Evolutionary conservation across 2,888 invertebrate species (phyloP).

Genomic region (Drosophila pseudotakahashii): DNA sequence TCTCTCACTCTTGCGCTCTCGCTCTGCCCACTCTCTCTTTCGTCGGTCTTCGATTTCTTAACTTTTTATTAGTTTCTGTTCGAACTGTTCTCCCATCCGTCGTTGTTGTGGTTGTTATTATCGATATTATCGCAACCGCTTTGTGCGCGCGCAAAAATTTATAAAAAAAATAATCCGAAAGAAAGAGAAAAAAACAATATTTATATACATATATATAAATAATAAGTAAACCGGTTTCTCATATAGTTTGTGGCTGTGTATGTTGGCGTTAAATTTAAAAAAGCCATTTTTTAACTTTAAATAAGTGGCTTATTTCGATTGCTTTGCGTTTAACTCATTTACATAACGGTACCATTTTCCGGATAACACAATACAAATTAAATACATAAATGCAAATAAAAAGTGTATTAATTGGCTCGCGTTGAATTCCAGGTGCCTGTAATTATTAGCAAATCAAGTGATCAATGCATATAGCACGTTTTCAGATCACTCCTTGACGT

Average conservation of each 20-base stretch:
- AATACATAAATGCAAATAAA: background rate
- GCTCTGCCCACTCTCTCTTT: slow-evolving; percentile 66
- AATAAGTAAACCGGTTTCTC: slow-evolving; percentile 64
- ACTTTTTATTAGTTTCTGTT: slow-evolving; percentile 53
- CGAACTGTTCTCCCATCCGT: slow-evolving; percentile 17
- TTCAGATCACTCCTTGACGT: slow-evolving; percentile 35
- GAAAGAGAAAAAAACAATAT: slow-evolving; percentile 41
- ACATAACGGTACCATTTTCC: slow-evolving; percentile 51
- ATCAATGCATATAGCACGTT: slow-evolving; percentile 40
- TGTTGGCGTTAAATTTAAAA: slow-evolving; percentile 25
- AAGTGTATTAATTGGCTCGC: slow-evolving; percentile 25
- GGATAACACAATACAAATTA: slow-evolving; percentile 1
- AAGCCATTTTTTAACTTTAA: slow-evolving; percentile 49
- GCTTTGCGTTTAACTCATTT: slow-evolving; percentile 39
- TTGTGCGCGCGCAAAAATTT: slow-evolving; percentile 39
- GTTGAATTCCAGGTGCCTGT: slow-evolving; percentile 32
- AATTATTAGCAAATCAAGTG: slow-evolving; percentile 15
- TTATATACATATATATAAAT: slow-evolving; percentile 49
- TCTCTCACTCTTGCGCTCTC: slow-evolving; percentile 12
- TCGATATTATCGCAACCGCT: slow-evolving; percentile 60
- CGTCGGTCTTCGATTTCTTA: slow-evolving; percentile 61
- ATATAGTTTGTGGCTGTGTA: slow-evolving; percentile 40
- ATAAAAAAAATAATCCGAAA: slow-evolving; percentile 12
- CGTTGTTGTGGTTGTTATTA: slow-evolving; percentile 33
- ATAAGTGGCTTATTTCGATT: slow-evolving; percentile 36